Evolutionary conservation across 2,888 invertebrate species (phyloP), one percentile per base, ranked within the genome.

Genomic region (Tupiocoris notatus): DNA sequence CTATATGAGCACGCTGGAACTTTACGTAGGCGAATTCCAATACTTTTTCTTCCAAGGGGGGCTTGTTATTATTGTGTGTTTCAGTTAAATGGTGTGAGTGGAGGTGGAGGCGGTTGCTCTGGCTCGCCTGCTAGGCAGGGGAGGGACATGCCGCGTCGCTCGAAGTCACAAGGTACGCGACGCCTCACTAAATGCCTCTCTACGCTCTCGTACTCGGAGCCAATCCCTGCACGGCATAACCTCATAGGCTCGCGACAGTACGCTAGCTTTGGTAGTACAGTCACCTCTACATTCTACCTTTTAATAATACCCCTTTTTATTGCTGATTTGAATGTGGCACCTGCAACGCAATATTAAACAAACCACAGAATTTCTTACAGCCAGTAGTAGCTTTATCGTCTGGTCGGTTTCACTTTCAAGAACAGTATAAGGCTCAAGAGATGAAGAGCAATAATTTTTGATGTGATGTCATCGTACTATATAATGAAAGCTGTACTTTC

Each of bases 231-330:
- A 82, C 82, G 82, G 81, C 81, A 82, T 82, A 82, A 82, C 87
- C 89, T 91, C 86, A 89, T 91, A 86, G 89, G 91, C 88, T 90
- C 92, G 88, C 91, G 93, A 88, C 93, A 93, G 89, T 93, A 93
- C 92, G 92, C 92, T 92, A 93, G 93, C 92, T 92, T 93, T 92
- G 93, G 93, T 93, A 93, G 92, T 93, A 93, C 90, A 89, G 90
- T 88, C 89, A 89, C 89, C 89, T 81, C 75, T 75, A 78, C 71
- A 75, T 75, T 75, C 59, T 75, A 75, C 66, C 59, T 65, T 68
- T 12, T 75, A 75, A 73, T 73, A 63, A 63, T 39, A 23, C 70
- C 70, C 54, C 24, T 61, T 62, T 62, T 54, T 54, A 39, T 18
- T 17, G 22, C 54, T 62, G 12, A 62, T 63, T 73, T 73, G 21